These are phyloP conservation scores for Neoascia interrupta DNA, from an alignment of 2,888 invertebrate species.

Conservation along the genomic window DNA sequence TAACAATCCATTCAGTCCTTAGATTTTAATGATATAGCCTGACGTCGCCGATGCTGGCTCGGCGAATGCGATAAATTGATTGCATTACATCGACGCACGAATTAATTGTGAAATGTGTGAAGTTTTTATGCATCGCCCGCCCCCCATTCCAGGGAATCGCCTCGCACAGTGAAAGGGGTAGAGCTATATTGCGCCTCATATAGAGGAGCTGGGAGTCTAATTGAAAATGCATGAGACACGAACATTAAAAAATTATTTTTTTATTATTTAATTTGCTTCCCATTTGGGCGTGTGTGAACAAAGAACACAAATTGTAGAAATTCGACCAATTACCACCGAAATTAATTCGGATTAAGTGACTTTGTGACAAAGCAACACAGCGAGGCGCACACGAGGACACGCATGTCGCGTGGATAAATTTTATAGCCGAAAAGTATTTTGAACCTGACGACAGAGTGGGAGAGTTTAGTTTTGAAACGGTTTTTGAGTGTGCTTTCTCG, in stretches of 20 bases:
- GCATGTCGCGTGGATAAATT: constrained; percentile 14
- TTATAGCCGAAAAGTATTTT: too few species aligned
- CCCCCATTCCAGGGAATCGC: neutral
- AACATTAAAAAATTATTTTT: constrained; percentile 38
- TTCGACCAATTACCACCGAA: constrained; percentile 40
- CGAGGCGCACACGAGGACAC: too few species aligned
- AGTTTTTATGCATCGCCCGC: constrained; percentile 31
- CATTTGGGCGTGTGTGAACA: neutral
- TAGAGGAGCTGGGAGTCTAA: neutral
- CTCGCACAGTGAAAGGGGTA: neutral
- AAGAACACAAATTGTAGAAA: neutral
- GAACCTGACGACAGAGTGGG: too few species aligned
- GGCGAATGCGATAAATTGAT: constrained; percentile 60
- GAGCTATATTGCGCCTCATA: too few species aligned
- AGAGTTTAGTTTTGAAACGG: too few species aligned
- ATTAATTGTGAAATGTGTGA: constrained; percentile 55
- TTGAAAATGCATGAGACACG: constrained; percentile 35
- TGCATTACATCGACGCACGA: constrained; percentile 61
- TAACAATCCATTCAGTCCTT: constrained; percentile 62
- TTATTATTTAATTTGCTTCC: constrained; percentile 47
- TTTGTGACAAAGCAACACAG: constrained; percentile 7
- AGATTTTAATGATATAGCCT: constrained; percentile 46
- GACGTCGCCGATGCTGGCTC: neutral
- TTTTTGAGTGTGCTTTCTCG: too few species aligned
- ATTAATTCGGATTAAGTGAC: constrained; percentile 51